Conservation (phyloP, 2,888 invertebrate species). For the Sepioteuthis lessoniana region DNA sequence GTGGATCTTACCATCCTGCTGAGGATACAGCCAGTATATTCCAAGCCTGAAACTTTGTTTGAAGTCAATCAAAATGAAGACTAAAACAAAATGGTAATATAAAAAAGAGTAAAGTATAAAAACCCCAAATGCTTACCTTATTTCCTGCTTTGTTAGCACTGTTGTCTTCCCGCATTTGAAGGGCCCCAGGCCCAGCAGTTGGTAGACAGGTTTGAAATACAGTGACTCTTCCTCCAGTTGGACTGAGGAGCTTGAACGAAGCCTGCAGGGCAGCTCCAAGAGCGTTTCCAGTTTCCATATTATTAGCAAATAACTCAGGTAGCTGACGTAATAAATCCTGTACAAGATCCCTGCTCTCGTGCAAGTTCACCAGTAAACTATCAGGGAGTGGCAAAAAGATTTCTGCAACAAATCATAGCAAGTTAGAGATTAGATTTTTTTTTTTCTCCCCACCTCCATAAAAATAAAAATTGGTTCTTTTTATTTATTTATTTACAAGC, state of each 20-base stretch:
- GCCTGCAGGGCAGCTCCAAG: constrained; percentile 94
- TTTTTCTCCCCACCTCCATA: too few relatives aligned
- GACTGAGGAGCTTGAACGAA: constrained; percentile 87
- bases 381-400: constrained; percentile 95
- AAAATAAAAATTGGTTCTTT: neutral
- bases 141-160: neutral
- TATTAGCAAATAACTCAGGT: constrained; percentile 82
- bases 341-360: constrained; percentile 83
- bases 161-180: constrained; percentile 88
- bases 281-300: constrained; percentile 85
- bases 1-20: too few relatives aligned
- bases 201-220: constrained; percentile 92
- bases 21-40: too few relatives aligned
- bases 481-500: neutral
- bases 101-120: too few relatives aligned
- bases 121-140: too few relatives aligned
- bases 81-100: too few relatives aligned
- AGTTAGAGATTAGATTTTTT: neutral
- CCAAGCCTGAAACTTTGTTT: too few relatives aligned
- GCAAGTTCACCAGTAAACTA: constrained; percentile 91
- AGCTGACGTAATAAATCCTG: constrained; percentile 79
- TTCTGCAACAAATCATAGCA: constrained; percentile 78
- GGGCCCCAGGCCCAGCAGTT: constrained; percentile 85
- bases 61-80: too few relatives aligned
- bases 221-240: constrained; percentile 94